Evolutionary conservation across 2,888 invertebrate genomes (phyloP).

Genomic region (Anthoptus insignis): DNA sequence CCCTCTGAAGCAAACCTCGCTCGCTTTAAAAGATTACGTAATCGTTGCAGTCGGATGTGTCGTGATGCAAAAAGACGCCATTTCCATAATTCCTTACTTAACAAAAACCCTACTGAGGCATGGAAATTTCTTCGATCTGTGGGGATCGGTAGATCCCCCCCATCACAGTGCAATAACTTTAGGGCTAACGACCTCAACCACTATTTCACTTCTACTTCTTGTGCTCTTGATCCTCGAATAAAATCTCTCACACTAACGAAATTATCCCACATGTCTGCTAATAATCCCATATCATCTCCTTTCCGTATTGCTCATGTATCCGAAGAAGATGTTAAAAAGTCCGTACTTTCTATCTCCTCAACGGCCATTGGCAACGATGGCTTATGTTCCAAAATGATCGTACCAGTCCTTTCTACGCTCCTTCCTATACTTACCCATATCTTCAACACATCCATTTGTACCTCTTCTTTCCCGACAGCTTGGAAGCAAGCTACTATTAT

Average conservation of each 20-base stretch:
- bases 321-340: neutral
- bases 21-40: neutral
- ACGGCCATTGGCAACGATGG: neutral
- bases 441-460: no score
- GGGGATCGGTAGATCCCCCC: neutral
- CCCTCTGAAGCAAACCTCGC: neutral
- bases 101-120: neutral
- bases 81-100: neutral
- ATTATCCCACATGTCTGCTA: no score
- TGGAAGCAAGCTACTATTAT: no score
- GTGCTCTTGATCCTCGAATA: neutral
- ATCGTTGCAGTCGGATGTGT: no score
- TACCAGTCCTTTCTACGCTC: neutral
- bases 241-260: neutral
- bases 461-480: no score
- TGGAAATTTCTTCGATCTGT: conserved; percentile 10
- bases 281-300: no score
- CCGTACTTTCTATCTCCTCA: neutral
- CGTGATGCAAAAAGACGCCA: neutral
- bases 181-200: neutral
- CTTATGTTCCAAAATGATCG: neutral
- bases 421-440: neutral
- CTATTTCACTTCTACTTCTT: neutral
- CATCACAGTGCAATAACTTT: neutral
- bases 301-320: neutral